Evolutionary conservation across 2,113 vertebrate genomes (phyloP).

Genomic region (Pyxicephalus adspersus): DNA sequence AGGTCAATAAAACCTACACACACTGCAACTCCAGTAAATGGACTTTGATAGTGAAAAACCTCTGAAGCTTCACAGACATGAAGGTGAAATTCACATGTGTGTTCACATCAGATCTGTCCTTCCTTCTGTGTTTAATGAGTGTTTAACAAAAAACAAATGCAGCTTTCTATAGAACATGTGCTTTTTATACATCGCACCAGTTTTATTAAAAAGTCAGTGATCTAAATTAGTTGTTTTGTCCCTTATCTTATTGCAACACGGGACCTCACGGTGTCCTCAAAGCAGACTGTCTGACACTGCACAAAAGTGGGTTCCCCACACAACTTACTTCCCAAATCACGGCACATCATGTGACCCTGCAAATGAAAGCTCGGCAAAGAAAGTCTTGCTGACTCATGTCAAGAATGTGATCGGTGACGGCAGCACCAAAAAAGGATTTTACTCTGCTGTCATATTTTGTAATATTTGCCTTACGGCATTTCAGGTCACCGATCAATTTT

Average conservation of each 20-base stretch:
- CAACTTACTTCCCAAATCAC: conserved; percentile 29
- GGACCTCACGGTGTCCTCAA: neutral
- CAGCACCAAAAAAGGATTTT: neutral
- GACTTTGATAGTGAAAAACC: no score
- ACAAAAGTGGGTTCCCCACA: conserved; percentile 9
- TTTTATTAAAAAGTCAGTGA: neutral
- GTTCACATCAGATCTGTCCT: no score
- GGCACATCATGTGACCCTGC: conserved; percentile 14
- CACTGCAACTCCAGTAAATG: no score
- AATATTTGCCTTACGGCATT: no score
- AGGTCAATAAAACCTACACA: no score
- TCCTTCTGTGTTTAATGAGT: no score
- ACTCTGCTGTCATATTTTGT: neutral
- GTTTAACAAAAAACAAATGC: no score
- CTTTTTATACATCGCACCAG: neutral
- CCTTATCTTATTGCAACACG: neutral
- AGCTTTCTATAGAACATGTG: neutral
- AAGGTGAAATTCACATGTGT: no score
- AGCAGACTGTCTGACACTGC: neutral
- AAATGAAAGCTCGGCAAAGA: conserved; percentile 20
- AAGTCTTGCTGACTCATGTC: conserved; percentile 9
- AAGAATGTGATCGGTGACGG: conserved; percentile 15
- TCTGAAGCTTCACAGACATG: no score
- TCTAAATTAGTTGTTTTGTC: neutral
- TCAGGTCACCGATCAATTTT: no score